phyloP scores from a whole-genome alignment of 2,888 invertebrate species.

The Trilocha varians region DNA sequence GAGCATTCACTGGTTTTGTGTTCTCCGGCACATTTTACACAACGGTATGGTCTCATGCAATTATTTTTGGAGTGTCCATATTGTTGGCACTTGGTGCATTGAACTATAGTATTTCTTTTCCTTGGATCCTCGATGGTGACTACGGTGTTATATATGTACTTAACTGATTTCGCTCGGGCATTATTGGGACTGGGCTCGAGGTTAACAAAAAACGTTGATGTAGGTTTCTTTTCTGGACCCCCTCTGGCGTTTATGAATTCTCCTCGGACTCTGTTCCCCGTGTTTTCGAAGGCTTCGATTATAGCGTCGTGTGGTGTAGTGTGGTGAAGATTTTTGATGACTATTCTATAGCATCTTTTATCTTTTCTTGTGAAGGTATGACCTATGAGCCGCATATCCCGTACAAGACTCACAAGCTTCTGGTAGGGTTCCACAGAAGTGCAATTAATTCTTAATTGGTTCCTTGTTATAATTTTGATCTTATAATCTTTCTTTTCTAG shows the following conservation, averaged over 20 bases:
- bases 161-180: conserved; percentile 9
- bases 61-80: conserved; percentile 10
- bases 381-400: no score
- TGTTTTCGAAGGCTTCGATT: conserved; percentile 6
- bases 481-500: conserved; percentile 1
- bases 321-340: conserved; percentile 17
- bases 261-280: conserved; percentile 15
- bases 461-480: conserved; percentile 8
- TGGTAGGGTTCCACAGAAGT: conserved; percentile 8
- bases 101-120: not conserved
- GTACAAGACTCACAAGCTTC: conserved; percentile 6
- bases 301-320: conserved; percentile 12
- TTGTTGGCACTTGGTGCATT: conserved; percentile 12
- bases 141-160: conserved; percentile 10
- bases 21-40: conserved; percentile 11
- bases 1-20: conserved; percentile 8
- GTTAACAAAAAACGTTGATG: conserved; percentile 19
- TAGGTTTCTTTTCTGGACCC: conserved; percentile 15
- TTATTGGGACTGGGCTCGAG: conserved; percentile 10
- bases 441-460: conserved; percentile 6
- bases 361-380: no score
- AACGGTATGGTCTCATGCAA: conserved; percentile 10
- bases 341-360: conserved; percentile 11
- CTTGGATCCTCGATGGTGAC: not conserved
- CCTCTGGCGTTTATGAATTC: conserved; percentile 13